Evolutionary conservation across 2,888 invertebrate genomes (phyloP), one percentile per base, ranked within the genome.

Genomic region (Caradrina clavipalpis): DNA sequence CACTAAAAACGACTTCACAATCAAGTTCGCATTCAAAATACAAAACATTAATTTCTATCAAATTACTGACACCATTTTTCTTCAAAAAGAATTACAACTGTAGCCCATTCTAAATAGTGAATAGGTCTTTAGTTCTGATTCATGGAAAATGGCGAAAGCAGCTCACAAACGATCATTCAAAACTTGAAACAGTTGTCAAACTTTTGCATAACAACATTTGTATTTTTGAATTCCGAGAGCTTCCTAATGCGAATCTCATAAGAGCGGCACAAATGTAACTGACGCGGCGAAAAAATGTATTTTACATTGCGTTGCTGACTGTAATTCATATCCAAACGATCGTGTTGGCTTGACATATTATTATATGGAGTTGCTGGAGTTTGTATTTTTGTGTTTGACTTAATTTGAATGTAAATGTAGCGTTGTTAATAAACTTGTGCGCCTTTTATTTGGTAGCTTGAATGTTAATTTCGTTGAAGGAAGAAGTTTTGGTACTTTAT

Each of bases 241-340:
- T 59, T 57, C 73, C 75, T 83, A 85, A 83, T 81, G 83, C 61
- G 81, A 85, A 70, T 83, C 69, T 76, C 73, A 83, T 83, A 83
- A 59, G 73, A 60, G 59, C 45, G 59, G 71, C 81, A 64, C 86
- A 66, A 81, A 82, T 84, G 85, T 76, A 22, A 58, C 60, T 84
- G 86, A 83, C 83, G 61, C 26, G n/a, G 39, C 49, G 63, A 76
- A 78, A 85, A 85, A 80, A 84, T 78, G 64, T 78, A 60, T 82
- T 82, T 85, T 71, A 63, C 74, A 67, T 82, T 76, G 60, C 70
- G 61, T 63, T 79, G 60, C 50, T 49, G 54, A 61, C 53, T 69
- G 66, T 84, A 77, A 82, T 72, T 79, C 65, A 69, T 69, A 64
- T 62, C 35, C 42, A 64, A 59, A 26, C 42, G 56, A 72, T 82